Conservation (phyloP, 2,888 invertebrate genomes). For the Lasioglossum figueresi region DNA sequence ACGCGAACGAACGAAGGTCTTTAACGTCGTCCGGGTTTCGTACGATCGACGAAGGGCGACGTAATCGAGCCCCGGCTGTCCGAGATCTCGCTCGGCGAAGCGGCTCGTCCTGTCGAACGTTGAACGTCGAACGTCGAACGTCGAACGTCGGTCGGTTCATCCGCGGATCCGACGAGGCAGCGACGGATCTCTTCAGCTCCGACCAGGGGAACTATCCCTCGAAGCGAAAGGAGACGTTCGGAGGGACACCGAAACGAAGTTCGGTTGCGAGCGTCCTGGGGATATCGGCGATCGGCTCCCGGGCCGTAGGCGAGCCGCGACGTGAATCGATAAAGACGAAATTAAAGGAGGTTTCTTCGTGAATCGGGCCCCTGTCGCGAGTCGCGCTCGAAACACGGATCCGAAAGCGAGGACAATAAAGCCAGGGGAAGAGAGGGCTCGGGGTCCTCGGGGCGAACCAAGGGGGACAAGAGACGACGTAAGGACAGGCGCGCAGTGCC, state of each 20-base stretch:
- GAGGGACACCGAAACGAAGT: constrained; percentile 14
- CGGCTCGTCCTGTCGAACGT: constrained; percentile 46
- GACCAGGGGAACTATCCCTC: background rate
- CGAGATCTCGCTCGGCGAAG: constrained; percentile 45
- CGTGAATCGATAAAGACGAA: constrained; percentile 23
- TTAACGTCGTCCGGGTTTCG: constrained; percentile 54
- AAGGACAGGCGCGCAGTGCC: constrained; percentile 57
- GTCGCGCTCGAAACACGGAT: constrained; percentile 42
- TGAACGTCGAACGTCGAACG: background rate
- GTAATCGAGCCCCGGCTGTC: constrained; percentile 69
- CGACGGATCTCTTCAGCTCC: constrained; percentile 28
- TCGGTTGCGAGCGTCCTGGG: constrained; percentile 3
- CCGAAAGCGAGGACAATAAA: constrained; percentile 53
- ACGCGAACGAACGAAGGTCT: constrained; percentile 12
- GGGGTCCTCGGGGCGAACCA: background rate
- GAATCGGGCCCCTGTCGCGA: constrained; percentile 39
- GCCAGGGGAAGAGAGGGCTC: constrained; percentile 24
- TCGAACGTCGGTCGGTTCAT: constrained; percentile 19
- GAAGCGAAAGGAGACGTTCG: constrained; percentile 37
- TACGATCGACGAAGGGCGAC: constrained; percentile 59
- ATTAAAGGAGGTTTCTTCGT: constrained; percentile 34
- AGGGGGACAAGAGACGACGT: constrained; percentile 42
- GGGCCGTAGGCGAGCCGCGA: background rate
- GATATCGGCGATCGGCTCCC: constrained; percentile 19
- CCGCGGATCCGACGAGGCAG: constrained; percentile 23